Evolutionary conservation across 2,113 vertebrate species (phyloP), one percentile per base, ranked within the genome.

Genomic region (Brachionichthys hirsutus): DNA sequence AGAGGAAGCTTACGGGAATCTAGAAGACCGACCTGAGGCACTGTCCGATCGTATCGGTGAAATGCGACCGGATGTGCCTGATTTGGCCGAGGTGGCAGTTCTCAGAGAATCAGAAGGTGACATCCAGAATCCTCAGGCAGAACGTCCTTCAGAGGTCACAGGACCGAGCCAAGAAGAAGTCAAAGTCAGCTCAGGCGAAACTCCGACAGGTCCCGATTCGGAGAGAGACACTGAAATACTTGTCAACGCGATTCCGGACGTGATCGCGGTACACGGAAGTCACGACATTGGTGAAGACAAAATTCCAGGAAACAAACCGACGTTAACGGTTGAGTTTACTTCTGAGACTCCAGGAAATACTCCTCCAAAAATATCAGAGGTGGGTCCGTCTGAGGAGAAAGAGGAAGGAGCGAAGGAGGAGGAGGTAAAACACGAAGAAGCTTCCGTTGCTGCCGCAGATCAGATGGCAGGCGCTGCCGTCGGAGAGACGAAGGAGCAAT

Each of bases 181-280:
- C 0, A 3, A 57, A 16, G 42, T 69, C n/a, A 24, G 1, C 16
- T 20, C 19, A 38, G 44, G 64, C 1, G 16, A 41, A 14, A 6
- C 22, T 2, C 42, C 57, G 13, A 40, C 14, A 13, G 38, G 36
- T 14, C 1, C 13, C 15, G 12, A 73, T 4, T 12, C 34, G 58
- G 73, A 78, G 61, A 43, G 51, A 40, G 62, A 67, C 12, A 6
- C 2, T 16, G 24, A 63, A 41, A 43, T 43, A 6, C 18, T 53
- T 7, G 16, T 44, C 2, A 41, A 19, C 10, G 50, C 63, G 34
- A 44, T 41, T 65, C 54, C 40, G 3, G 13, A 15, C 8, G 52
- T 45, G 6, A 14, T 63, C 17, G 35, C 44, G 15, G 15, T 24
- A 14, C 1, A 65, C 46, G 9, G 69, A 34, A 13, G 18, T 40